Evolutionary conservation across 2,113 vertebrate species (phyloP), one percentile per base, ranked within the genome.

Genomic region (Thunnus thynnus): DNA sequence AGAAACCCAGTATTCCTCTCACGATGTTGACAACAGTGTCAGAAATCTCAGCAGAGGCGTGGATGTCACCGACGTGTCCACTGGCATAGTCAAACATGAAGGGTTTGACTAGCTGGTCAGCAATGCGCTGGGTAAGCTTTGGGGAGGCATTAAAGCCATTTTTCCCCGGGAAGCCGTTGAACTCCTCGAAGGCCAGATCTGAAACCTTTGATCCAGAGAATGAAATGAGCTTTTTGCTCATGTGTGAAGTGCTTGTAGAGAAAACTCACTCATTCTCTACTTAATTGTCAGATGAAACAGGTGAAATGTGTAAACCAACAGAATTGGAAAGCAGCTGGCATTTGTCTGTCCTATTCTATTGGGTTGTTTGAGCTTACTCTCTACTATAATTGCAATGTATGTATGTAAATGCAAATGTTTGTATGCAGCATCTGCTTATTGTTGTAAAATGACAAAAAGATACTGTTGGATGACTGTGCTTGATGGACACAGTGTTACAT

Each of bases 11-110:
- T 7, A 96, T 92, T n/a, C 94, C 95, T 66, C 94, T 94, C 50
- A 94, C 87, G 16, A 96, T 93, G 90, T 96, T 96, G 54, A 95
- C 91, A n/a, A 89, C 76, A 0, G 89, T 90, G 36, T 94, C 88
- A n/a, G 94, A 82, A 30, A 92, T 25, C 3, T 90, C 93, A 13
- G 88, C 9, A 11, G 89, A 54, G 13, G 93, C 83, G 2, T 13
- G 83, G 69, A 96, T 94, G 68, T 93, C 67, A 0, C 61, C 30
- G 6, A 96, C 63, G 8, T 93, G 93, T 62, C 94, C 95, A 1
- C 77, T 62, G 16, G 22, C 14, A 27, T 93, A 93, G 50, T 92
- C 88, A 71, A 96, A 95, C 70, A 72, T 73, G 67, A 96, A 78
- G 18, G 95, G 94, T 69, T 93, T 91, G 81, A 55, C 36, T 6